Evolutionary conservation across 2,888 invertebrate genomes (phyloP), one percentile per base, ranked within the genome.

Genomic region (Hirudinaria manillensis): DNA sequence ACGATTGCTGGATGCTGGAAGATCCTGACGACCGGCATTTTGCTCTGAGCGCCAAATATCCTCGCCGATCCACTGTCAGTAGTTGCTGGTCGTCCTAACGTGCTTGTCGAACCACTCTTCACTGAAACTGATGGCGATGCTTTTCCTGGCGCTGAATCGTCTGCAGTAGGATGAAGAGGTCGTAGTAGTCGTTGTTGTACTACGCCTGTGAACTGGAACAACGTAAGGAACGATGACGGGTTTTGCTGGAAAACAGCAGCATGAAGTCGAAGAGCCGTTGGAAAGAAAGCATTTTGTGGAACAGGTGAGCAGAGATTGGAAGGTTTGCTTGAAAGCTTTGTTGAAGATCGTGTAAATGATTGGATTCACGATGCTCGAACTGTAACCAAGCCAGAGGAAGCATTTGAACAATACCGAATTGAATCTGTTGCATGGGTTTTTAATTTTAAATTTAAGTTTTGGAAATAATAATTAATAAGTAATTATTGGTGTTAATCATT

Each of bases 321-420:
- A 84, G 3, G 84, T 83, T 77, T 80, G 79, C 76, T 83, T 82
- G 78, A 85, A 85, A 38, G 81, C 81, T 75, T 82, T 82, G 80
- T 84, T 85, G 78, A 84, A 84, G 78, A 84, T 82, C n/a, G 85
- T 85, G 78, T 85, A 85, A 72, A 85, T 84, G 72, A 85, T 83
- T n/a, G 85, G 85, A 78, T 85, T 85, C 27, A 84, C 79, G 0
- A 82, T 84, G 76, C 83, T 83, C 7, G 84, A 84, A 16, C 82
- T 80, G 77, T 83, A 85, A 4, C 85, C 84, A 6, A 84, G 78
- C 85, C 85, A 85, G 66, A 84, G 82, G 76, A 82, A 84, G 21
- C 80, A 81, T 27, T 83, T 82, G 72, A 83, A 79, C 21, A 84
- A 78, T 6, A 80, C 80, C 3, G 83, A 83, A 38, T 85, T 91